Evolutionary conservation across 2,888 invertebrate genomes (phyloP).

Genomic region (Augochlorella aurata): DNA sequence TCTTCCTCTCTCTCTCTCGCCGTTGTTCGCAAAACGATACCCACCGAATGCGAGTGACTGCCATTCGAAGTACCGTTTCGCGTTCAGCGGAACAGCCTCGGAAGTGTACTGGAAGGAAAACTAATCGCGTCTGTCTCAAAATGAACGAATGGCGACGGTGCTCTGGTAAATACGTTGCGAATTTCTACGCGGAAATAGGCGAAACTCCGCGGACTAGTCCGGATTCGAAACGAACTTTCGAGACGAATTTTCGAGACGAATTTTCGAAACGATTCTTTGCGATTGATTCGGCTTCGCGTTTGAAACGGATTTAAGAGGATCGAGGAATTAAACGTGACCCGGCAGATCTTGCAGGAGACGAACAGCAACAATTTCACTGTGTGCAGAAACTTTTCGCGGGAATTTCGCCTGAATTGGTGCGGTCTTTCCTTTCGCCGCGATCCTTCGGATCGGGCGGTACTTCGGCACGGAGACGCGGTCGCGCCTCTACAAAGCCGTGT

Average conservation of each 20-base stretch:
- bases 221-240: conserved; percentile 5
- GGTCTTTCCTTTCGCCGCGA: not conserved
- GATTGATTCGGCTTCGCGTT: not conserved
- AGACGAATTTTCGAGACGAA: too few relatives aligned
- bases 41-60: not conserved
- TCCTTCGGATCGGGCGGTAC: not conserved
- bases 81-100: not conserved
- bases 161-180: not conserved
- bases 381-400: not conserved
- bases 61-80: not conserved
- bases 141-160: not conserved
- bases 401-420: not conserved
- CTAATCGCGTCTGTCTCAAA: not conserved
- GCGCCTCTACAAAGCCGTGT: not conserved
- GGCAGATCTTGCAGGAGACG: not conserved
- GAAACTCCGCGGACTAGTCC: not conserved
- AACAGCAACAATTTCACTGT: not conserved
- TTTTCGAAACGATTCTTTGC: not conserved
- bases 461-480: not conserved
- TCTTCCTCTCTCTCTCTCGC: not conserved
- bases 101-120: not conserved
- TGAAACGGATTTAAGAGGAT: not conserved
- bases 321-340: not conserved
- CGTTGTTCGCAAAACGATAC: conserved; percentile 3
- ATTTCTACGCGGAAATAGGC: not conserved